Evolutionary conservation across 2,888 invertebrate species (phyloP), one percentile per base, ranked within the genome.

Genomic region (Himalopsyche kuldschensis): DNA sequence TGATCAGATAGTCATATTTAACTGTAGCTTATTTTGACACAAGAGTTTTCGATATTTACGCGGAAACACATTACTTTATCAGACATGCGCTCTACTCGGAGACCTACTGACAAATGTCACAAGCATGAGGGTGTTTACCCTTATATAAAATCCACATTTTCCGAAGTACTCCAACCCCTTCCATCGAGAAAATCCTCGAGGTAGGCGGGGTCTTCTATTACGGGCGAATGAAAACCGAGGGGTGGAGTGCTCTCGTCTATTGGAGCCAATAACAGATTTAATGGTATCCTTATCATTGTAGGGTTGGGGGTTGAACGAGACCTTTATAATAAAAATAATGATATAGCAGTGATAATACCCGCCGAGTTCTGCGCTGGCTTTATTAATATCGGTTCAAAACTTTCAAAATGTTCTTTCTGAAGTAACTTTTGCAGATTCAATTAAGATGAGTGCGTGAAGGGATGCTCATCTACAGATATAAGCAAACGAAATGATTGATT

Each of bases 81-180:
- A 27, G 75, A 81, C 86, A 82, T 82, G 84, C 85, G 86, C 81
- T 63, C 30, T 46, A 24, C n/a, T 31, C 79, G 63, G 80, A 20
- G 20, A 24, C 24, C 17, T 75, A 63, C 85, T 78, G 80, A 82
- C 85, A 84, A 85, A 85, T 85, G 84, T 41, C 75, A 90, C 89
- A 90, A 89, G 89, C 89, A 89, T 88, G 89, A 90, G 92, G 91
- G 91, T 91, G 90, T 89, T 90, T 90, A 90, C 91, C 79, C 85
- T 86, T 92, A 92, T 91, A 91, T 91, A 91, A 86, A 91, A 90
- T 90, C 90, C 90, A 88, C 88, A 90, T 90, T 90, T 91, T 82
- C 90, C 91, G 90, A 89, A 89, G 89, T 90, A 90, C 89, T 91
- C 89, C 82, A 48, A 32, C 81, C 83, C 90, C 80, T 81, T 82